phyloP scores from a whole-genome alignment of 2,888 invertebrate species.

The Pachycephus smyrnensis region DNA sequence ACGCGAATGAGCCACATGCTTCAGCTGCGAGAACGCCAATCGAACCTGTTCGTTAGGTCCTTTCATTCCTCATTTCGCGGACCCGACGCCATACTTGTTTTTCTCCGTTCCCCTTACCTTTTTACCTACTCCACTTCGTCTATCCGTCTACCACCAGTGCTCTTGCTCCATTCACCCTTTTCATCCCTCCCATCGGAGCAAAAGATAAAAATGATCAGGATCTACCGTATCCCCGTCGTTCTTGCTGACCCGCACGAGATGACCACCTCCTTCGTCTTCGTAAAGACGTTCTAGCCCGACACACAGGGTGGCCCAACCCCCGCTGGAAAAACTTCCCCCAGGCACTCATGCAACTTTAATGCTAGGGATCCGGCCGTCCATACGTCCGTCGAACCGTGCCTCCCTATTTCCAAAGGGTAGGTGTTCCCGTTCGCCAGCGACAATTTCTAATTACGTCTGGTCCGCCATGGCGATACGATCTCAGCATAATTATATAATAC shows the following conservation, averaged over 20 bases:
- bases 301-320: background rate
- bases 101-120: background rate
- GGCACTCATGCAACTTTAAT: background rate
- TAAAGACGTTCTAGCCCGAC: too few relatives aligned
- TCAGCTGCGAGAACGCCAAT: background rate
- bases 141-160: background rate
- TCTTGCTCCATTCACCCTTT: background rate
- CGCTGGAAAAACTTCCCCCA: background rate
- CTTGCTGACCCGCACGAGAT: background rate
- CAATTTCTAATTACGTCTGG: constrained; percentile 53
- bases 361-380: too few relatives aligned
- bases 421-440: constrained; percentile 15
- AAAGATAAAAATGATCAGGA: background rate
- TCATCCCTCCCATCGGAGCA: background rate
- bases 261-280: too few relatives aligned
- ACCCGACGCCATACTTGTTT: background rate
- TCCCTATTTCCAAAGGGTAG: background rate
- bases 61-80: constrained; percentile 22
- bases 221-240: background rate
- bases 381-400: background rate
- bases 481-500: constrained; percentile 56
- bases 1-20: background rate
- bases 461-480: constrained; percentile 45
- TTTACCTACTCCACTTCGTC: background rate
- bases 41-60: constrained; percentile 24